Percentiles rank a stretch among this genome's conserved stretches.
phyloP scores from a whole-genome alignment of 1,140 invertebrate species.

The Bathynomus jamesi region DNA sequence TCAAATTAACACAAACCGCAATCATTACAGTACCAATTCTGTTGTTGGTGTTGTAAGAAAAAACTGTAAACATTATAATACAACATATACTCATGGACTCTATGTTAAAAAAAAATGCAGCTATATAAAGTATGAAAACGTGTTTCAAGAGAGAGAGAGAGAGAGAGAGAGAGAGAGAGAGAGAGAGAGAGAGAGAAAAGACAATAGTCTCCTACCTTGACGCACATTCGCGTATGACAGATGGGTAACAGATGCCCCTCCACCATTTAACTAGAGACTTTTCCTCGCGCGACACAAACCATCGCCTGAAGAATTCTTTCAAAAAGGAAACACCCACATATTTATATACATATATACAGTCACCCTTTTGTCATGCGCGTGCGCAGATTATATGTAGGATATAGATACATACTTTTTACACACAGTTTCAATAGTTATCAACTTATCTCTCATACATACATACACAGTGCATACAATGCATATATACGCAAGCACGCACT shows the following conservation, averaged over 20 bases:
- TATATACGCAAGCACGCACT: not conserved
- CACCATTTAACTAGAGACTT: not conserved
- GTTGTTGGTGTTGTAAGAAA: too few species aligned
- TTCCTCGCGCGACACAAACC: not conserved
- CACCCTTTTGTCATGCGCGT: too few species aligned
- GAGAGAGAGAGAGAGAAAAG: not conserved
- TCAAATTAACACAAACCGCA: too few species aligned
- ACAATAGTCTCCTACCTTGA: not conserved
- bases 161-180: not conserved
- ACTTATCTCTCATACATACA: not conserved
- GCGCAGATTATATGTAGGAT: not conserved
- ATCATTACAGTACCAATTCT: too few species aligned
- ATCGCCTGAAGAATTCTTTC: not conserved
- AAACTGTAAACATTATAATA: too few species aligned
- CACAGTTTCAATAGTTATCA: not conserved
- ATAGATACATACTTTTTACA: not conserved
- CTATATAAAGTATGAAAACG: too few species aligned
- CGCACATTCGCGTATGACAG: not conserved
- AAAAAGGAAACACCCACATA: not conserved
- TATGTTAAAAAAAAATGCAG: too few species aligned
- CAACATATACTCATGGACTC: too few species aligned
- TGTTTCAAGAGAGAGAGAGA: not conserved
- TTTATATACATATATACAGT: not conserved
- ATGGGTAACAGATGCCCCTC: not conserved
- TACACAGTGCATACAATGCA: not conserved